Percentiles rank a stretch among this genome's conserved stretches.
Conservation (phyloP, 1,140 invertebrate genomes). For the Drosophila pandora region DNA sequence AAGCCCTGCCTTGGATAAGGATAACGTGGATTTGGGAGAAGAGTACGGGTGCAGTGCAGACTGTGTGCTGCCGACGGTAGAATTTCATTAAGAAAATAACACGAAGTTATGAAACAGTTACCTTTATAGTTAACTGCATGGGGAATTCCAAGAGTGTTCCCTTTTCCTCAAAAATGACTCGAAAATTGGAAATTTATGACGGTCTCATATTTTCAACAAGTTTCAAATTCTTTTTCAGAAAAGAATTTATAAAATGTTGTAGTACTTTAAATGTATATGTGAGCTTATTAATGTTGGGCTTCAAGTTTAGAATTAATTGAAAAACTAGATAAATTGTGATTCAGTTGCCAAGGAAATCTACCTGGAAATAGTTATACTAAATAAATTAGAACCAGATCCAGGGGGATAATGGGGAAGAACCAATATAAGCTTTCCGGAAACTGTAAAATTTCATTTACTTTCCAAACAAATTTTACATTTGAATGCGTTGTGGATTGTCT, state of each 20-base stretch:
- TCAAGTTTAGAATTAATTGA: neutral
- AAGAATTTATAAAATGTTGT: neutral
- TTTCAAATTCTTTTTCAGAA: neutral
- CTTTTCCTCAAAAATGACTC: neutral
- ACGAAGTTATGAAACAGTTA: slow-evolving; percentile 45
- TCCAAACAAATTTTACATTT: slow-evolving; percentile 12
- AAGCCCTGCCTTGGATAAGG: slow-evolving; percentile 14
- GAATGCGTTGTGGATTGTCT: slow-evolving; percentile 24
- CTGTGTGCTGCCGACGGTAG: slow-evolving; percentile 8
- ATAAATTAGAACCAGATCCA: slow-evolving; percentile 9
- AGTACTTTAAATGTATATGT: too few relatives aligned
- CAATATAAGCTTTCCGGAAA: slow-evolving; percentile 10
- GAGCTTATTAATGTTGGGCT: too few relatives aligned
- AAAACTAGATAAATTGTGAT: too few relatives aligned
- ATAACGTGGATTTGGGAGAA: neutral
- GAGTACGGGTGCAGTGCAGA: neutral
- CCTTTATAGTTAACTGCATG: slow-evolving; percentile 41
- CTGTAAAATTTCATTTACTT: slow-evolving; percentile 43
- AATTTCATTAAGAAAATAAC: slow-evolving; percentile 50
- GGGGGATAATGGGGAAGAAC: neutral
- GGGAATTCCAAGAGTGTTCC: neutral
- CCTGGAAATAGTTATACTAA: slow-evolving; percentile 6
- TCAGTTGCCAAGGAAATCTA: neutral
- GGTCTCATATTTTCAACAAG: neutral
- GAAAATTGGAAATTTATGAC: too few relatives aligned